These are phyloP conservation scores for Kryptolebias ocellatus DNA, from an alignment of 2,797 vertebrate genomes.

Conservation along the genomic window DNA sequence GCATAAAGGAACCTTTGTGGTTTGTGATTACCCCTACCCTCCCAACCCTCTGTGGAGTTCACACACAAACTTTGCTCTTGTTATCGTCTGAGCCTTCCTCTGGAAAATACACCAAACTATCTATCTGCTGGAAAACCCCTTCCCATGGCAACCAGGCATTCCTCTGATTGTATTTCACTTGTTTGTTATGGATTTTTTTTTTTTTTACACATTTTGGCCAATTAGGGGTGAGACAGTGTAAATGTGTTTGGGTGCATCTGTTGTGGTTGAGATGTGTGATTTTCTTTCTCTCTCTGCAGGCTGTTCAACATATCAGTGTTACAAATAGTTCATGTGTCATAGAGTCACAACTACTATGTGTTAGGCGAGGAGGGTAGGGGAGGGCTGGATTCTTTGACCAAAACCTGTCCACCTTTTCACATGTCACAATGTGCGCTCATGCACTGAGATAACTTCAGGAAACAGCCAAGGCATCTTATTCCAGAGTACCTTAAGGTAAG, in stretches of 20 bases:
- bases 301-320: not conserved
- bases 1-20: constrained; percentile 22
- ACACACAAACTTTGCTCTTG: constrained; percentile 53
- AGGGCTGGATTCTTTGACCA: constrained; percentile 16
- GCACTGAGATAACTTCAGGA: not conserved
- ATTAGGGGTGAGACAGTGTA: constrained; percentile 16
- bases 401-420: constrained; percentile 5
- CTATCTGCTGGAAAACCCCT: constrained; percentile 45
- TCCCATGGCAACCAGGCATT: constrained; percentile 57
- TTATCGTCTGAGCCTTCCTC: constrained; percentile 31
- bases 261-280: constrained; percentile 11
- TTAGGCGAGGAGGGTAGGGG: not conserved
- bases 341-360: constrained; percentile 2
- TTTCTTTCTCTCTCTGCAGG: not conserved
- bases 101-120: constrained; percentile 32
- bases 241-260: not conserved
- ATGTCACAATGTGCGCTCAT: not conserved
- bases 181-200: constrained; percentile 8
- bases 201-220: constrained; percentile 39
- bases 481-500: too few relatives aligned
- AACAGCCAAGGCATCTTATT: too few relatives aligned
- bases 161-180: constrained; percentile 25
- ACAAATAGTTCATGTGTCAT: constrained; percentile 7
- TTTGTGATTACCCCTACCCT: constrained; percentile 26
- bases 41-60: constrained; percentile 10